Evolutionary conservation across 2,113 vertebrate genomes (phyloP).

Genomic region (Taurulus bubalis): DNA sequence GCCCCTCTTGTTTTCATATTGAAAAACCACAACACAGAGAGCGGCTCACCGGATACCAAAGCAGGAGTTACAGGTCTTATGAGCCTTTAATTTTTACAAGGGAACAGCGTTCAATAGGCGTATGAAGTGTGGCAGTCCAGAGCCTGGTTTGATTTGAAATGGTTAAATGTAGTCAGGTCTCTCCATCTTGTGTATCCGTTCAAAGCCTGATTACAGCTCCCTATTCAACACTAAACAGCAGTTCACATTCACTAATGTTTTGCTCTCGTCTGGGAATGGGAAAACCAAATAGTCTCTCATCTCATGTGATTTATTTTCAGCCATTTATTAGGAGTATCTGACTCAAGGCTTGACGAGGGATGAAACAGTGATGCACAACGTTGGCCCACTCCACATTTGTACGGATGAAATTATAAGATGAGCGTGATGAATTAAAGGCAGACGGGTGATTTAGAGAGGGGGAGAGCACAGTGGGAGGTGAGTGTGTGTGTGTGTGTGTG

Average conservation of each 20-base stretch:
- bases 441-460: slow-evolving; percentile 48
- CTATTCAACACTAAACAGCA: slow-evolving; percentile 38
- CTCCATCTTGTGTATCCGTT: slow-evolving; percentile 55
- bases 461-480: slow-evolving; percentile 60
- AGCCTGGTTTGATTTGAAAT: slow-evolving; percentile 57
- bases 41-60: slow-evolving; percentile 51
- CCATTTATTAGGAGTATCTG: slow-evolving; percentile 64
- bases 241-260: slow-evolving; percentile 30
- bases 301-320: slow-evolving; percentile 66
- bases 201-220: slow-evolving; percentile 54
- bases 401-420: slow-evolving; percentile 57
- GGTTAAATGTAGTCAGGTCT: slow-evolving; percentile 51
- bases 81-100: slow-evolving; percentile 62
- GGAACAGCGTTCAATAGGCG: slow-evolving; percentile 42
- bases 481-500: slow-evolving; percentile 25
- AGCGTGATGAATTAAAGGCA: slow-evolving; percentile 58
- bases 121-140: slow-evolving; percentile 47
- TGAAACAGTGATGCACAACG: slow-evolving; percentile 47
- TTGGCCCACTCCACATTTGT: slow-evolving; percentile 49
- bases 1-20: slow-evolving; percentile 65
- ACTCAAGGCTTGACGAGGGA: slow-evolving; percentile 64
- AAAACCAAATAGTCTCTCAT: slow-evolving; percentile 56
- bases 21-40: slow-evolving; percentile 73
- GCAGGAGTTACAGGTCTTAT: slow-evolving; percentile 62
- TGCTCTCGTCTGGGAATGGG: slow-evolving; percentile 30